These are phyloP conservation scores for Odontomachus brunneus DNA, from an alignment of 1,140 invertebrate genomes.

Conservation along the genomic window DNA sequence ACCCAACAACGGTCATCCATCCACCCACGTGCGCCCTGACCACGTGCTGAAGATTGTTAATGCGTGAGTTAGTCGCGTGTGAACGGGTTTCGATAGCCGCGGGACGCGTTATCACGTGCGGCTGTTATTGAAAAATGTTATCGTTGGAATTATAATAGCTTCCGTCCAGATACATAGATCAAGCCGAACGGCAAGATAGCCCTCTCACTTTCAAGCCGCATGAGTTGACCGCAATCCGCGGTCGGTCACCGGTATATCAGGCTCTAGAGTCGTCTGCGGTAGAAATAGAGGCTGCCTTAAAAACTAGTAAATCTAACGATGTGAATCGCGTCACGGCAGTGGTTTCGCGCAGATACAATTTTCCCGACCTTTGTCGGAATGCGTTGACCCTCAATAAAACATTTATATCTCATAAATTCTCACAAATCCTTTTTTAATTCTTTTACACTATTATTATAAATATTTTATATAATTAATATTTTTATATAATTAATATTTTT, in stretches of 20 bases:
- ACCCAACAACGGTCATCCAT: too few relatives aligned
- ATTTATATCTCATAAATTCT: too few relatives aligned
- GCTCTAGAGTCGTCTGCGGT: background rate
- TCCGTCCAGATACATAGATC: background rate
- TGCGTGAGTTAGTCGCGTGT: background rate
- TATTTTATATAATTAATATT: too few relatives aligned
- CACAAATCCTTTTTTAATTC: too few relatives aligned
- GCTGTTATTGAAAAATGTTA: slow-evolving; percentile 29
- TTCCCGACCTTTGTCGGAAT: too few relatives aligned
- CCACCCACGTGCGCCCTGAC: background rate
- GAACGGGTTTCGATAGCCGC: background rate
- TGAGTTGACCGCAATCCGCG: slow-evolving; percentile 30
- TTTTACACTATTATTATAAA: too few relatives aligned
- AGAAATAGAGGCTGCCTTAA: background rate
- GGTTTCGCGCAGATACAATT: too few relatives aligned
- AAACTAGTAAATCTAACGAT: background rate
- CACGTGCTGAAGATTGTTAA: background rate
- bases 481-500: too few relatives aligned
- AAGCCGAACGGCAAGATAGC: background rate
- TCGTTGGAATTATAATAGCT: slow-evolving; percentile 28
- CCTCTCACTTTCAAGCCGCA: slow-evolving; percentile 33
- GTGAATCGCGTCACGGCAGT: background rate
- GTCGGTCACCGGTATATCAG: background rate
- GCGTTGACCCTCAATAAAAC: too few relatives aligned
- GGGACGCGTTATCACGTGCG: slow-evolving; percentile 3